These are phyloP conservation scores for Apteryx owenii DNA, from an alignment of 2,113 vertebrate species.

Conservation along the genomic window DNA sequence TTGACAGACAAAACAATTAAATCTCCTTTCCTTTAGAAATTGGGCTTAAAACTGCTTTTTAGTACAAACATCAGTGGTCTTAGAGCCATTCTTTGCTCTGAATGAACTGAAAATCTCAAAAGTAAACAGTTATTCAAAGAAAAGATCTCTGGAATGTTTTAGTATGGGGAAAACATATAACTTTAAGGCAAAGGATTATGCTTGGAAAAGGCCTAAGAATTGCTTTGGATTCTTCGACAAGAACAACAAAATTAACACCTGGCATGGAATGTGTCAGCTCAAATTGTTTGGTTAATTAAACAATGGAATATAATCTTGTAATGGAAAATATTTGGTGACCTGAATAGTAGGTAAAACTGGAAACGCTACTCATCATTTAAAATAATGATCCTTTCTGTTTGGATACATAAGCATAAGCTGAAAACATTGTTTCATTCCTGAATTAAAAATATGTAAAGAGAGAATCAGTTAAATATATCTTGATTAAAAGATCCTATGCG, in stretches of 20 bases:
- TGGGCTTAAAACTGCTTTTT: conserved; percentile 12
- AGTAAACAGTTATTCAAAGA: conserved; percentile 57
- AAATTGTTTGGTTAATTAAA: neutral
- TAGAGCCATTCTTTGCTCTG: neutral
- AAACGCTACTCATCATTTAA: neutral
- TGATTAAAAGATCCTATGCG: rapidly evolving
- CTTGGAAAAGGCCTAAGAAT: conserved; percentile 24
- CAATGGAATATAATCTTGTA: neutral
- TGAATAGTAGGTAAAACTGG: neutral
- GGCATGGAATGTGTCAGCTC: neutral
- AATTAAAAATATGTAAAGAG: neutral
- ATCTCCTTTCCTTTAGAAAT: conserved; percentile 5
- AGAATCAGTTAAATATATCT: neutral
- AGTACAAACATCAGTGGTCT: conserved; percentile 1
- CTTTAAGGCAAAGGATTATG: neutral
- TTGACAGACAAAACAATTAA: neutral
- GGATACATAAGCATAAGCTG: neutral
- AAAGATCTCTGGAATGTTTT: conserved; percentile 51
- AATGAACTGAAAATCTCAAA: conserved; percentile 42
- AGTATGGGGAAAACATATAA: conserved; percentile 7
- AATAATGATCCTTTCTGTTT: neutral
- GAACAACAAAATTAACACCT: neutral
- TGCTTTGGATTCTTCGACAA: neutral
- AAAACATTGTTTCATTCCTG: neutral
- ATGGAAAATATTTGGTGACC: neutral